Base-by-base conservation (phyloP, 2,113 vertebrate genomes). In the Hippocampus comes region DNA sequence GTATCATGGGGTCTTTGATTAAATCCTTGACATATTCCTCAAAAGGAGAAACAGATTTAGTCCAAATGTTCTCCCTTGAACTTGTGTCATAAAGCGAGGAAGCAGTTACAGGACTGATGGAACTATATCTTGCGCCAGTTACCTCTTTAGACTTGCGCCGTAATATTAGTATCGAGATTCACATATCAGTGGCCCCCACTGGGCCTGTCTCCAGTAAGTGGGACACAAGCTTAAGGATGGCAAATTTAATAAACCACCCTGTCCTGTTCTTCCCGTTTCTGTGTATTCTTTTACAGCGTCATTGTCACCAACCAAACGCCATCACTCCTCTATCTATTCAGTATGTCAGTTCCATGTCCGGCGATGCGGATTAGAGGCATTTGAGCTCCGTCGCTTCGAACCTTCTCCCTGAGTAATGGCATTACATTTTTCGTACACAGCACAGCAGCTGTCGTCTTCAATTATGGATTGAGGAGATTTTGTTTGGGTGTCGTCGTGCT, bases 1-100 rank as follows among this genome's bases (percentile, higher is more conserved):
- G 34, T 25, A 34, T 75, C 73, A 78, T 80, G 12, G 49, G 42
- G 46, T 46, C 77, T 83, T 81, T 84, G 78, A 89, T 79, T 67
- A 74, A 84, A 74, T 81, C 66, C 70, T 63, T 82, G 63, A 77
- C 76, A 86, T 74, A 66, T 81, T 78, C 75, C 73, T 72, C 70
- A 72, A 67, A 76, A 79, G 46, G 83, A 78, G 20, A 75, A 78
- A 77, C 55, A 75, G 78, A 85, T 56, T 67, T 74, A 57, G 68
- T 72, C 72, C 68, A 77, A 84, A 84, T 80, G 68, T 78, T 79
- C 73, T 64, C 76, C 63, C 66, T 69, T 83, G 71, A 89, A 78
- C 68, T 61, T 56, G 41, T 73, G 76, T 77, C 74, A 68, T 77
- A 67, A 79, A 68, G 67, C 42, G 23, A 77, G 30, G 66, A 10